These are phyloP conservation scores for Anhinga anhinga DNA, from an alignment of 2,113 vertebrate genomes.

Conservation along the genomic window DNA sequence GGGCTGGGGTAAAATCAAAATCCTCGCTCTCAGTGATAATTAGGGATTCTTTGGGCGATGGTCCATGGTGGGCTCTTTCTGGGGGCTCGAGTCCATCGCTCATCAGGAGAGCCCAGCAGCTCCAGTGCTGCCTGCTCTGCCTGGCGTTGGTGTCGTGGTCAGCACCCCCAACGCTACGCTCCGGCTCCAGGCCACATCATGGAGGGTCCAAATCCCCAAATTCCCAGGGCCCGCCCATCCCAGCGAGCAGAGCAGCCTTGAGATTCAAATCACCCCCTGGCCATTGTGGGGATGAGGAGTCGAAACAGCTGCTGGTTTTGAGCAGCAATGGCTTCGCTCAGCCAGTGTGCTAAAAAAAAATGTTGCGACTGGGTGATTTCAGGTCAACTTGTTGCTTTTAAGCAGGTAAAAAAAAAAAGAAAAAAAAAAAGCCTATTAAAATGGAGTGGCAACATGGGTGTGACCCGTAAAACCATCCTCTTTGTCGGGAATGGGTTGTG, in stretches of 20 bases:
- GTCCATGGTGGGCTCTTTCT: neutral
- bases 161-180: neutral
- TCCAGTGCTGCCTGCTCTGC: neutral
- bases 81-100: neutral
- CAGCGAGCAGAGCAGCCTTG: accelerated
- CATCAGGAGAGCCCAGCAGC: neutral
- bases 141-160: accelerated
- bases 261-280: neutral
- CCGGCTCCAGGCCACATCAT: neutral
- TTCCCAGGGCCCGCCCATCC: neutral
- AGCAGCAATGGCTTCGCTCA: neutral
- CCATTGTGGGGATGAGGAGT: neutral
- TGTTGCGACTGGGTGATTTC: neutral
- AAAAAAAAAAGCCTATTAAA: neutral
- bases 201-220: neutral
- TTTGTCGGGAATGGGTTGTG: accelerated
- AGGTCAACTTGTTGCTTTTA: neutral
- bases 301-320: neutral
- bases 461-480: neutral
- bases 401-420: neutral
- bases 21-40: neutral
- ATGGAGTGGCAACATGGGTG: accelerated
- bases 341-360: too few species aligned
- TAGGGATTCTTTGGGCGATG: neutral
- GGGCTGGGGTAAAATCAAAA: neutral